A percentile compares a stretch with the other conserved stretches of the same genome.
These are phyloP conservation scores for Chaetophractus vellerosus DNA, from an alignment of 2,797 vertebrate species.

Conservation along the genomic window DNA sequence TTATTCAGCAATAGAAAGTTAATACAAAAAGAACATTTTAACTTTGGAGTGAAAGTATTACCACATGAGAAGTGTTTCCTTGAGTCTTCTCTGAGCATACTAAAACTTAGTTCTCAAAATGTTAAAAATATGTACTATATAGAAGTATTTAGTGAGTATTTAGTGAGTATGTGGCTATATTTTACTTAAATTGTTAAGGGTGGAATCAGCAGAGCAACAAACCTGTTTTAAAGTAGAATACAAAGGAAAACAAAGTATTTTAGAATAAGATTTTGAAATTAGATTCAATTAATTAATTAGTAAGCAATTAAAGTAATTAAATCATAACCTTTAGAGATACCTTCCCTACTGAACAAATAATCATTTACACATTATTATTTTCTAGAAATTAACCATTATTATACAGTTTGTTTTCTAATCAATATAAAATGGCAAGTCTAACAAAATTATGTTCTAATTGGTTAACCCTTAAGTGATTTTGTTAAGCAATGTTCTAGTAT, in stretches of 20 bases:
- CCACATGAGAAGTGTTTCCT: not conserved
- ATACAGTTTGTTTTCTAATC: not conserved
- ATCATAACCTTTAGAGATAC: not conserved
- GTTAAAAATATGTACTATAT: not conserved
- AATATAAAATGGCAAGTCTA: not conserved
- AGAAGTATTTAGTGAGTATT: not conserved
- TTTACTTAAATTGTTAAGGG: not conserved
- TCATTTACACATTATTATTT: not conserved
- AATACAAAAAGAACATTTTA: not conserved
- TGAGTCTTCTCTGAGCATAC: not conserved
- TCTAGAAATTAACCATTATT: not conserved
- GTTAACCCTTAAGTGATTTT: not conserved
- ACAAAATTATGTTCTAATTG: not conserved
- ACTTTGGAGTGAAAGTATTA: not conserved
- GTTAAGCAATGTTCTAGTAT: not conserved
- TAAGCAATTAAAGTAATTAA: not conserved
- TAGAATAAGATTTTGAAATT: not conserved
- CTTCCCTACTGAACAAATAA: not conserved
- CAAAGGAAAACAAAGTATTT: not conserved
- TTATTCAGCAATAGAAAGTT: not conserved
- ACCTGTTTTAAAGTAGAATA: not conserved
- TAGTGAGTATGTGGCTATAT: not conserved
- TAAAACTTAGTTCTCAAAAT: constrained; percentile 11
- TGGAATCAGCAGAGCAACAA: not conserved
- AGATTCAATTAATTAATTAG: not conserved